Percentiles rank a stretch among this genome's conserved stretches.
Evolutionary conservation across 23 tunicate species (phyloP).

Genomic region (Diplosoma virens): DNA sequence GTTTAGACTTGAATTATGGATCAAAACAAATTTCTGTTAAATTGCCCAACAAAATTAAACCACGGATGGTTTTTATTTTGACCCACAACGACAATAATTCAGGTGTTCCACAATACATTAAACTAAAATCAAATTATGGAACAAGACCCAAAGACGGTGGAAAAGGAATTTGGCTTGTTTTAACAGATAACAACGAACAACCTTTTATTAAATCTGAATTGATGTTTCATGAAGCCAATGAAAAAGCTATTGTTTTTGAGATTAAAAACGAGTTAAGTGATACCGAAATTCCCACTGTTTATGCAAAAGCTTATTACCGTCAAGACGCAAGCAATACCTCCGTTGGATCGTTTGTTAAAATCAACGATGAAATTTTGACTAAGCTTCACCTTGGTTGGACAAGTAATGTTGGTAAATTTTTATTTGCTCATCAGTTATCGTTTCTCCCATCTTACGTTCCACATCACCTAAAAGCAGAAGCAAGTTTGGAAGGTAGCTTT

Average conservation of each 20-base stretch:
- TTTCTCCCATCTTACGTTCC: no score
- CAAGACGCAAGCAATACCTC: neutral
- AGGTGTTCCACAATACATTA: conserved; percentile 26
- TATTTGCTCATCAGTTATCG: no score
- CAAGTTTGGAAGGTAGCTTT: no score
- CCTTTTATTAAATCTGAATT: conserved; percentile 10
- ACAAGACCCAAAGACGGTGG: neutral
- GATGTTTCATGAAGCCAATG: neutral
- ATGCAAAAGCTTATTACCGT: neutral
- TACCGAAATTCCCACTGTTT: neutral
- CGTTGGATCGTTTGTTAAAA: neutral
- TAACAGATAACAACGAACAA: neutral
- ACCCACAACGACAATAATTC: neutral
- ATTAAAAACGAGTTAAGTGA: neutral
- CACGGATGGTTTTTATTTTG: neutral
- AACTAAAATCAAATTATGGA: conserved; percentile 26
- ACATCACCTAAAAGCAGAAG: no score
- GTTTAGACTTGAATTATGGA: no score
- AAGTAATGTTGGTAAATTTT: no score
- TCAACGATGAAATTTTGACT: no score
- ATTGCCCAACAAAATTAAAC: neutral
- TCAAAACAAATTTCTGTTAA: neutral
- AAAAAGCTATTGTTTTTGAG: no score
- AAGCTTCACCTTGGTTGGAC: no score
- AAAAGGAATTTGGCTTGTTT: conserved; percentile 29